A percentile compares a stretch with the other conserved stretches of the same genome.
phyloP scores from a whole-genome alignment of 2,888 invertebrate species.

The Orthonevra nobilis region DNA sequence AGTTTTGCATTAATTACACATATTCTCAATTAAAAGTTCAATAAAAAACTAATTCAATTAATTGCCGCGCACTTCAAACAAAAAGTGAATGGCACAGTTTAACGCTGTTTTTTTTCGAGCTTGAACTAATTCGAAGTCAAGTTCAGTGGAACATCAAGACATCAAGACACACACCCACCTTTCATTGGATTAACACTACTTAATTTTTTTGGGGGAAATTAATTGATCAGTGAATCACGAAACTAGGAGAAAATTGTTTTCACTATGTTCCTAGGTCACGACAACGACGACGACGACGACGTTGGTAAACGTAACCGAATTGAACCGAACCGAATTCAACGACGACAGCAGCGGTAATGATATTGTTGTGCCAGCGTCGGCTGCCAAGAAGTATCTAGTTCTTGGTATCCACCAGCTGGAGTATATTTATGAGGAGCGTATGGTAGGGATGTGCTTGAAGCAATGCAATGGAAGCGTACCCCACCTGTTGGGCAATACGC shows the following conservation, averaged over 20 bases:
- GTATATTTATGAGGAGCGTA: conserved; percentile 58
- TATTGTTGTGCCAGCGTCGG: conserved; percentile 48
- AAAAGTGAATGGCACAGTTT: conserved; percentile 35
- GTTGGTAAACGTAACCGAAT: too few species aligned
- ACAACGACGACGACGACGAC: not conserved
- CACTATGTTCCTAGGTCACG: conserved; percentile 16
- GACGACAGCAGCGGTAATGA: conserved; percentile 14
- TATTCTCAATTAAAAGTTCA: too few species aligned
- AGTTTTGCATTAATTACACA: too few species aligned
- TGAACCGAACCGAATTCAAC: too few species aligned
- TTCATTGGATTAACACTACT: conserved; percentile 44
- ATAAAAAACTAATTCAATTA: conserved; percentile 48
- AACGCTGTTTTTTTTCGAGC: not conserved
- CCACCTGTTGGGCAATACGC: conserved; percentile 57
- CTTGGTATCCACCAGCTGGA: conserved; percentile 53
- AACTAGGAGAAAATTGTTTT: conserved; percentile 37
- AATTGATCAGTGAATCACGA: conserved; percentile 20
- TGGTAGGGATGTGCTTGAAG: conserved; percentile 20
- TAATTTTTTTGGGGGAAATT: too few species aligned
- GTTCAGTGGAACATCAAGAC: too few species aligned
- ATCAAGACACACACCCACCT: conserved; percentile 64
- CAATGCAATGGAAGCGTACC: too few species aligned
- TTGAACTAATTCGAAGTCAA: conserved; percentile 4
- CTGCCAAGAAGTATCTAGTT: conserved; percentile 64
- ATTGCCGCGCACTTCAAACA: too few species aligned